Evolutionary conservation across 2,888 invertebrate species (phyloP), one percentile per base, ranked within the genome.

Genomic region (Anarsia innoxiella): DNA sequence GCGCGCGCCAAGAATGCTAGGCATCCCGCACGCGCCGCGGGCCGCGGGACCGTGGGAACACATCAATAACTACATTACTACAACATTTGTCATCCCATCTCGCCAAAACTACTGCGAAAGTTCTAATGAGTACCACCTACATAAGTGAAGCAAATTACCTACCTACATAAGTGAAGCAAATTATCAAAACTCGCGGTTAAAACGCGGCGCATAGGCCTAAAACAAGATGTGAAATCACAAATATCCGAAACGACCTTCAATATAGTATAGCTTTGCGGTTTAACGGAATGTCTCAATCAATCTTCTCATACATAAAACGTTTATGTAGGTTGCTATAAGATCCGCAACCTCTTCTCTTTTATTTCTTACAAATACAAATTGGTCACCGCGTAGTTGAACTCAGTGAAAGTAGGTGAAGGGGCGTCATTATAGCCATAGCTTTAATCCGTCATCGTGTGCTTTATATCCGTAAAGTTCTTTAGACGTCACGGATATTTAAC

Each of bases 1-100:
- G 37, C 31, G 15, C 37, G 39, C 39, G 41, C 41, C 44, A 39
- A 40, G 37, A 30, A 40, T 40, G 39, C 40, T 37, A 23, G 44
- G 44, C 34, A 44, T 38, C 27, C 27, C 12, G 10, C 35, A 34
- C 32, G 26, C 35, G 29, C 30, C 36, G 14, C 19, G 29, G 26
- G 32, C 30, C 14, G 31, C 31, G 16, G 23, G 11, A 19, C 29
- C 38, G 36, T 40, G 35, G 31, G 35, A 31, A 31, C 19, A 8
- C 19, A 10, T n/a, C 25, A 25, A 25, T 9, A n/a, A 25, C 25
- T 9, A 25, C 25, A 25, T 31, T 16, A 14, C 12, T 31, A 6
- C 11, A 19, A 11, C 11, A 14, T 19, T 16, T 31, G 16, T 29
- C 29, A 29, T 13, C 9, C 3, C n/a, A n/a, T n/a, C n/a, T n/a